phyloP scores from a whole-genome alignment of 30 jellyfish, hydroid and myxozoan genomes.

The Nemopilema nomurai region DNA sequence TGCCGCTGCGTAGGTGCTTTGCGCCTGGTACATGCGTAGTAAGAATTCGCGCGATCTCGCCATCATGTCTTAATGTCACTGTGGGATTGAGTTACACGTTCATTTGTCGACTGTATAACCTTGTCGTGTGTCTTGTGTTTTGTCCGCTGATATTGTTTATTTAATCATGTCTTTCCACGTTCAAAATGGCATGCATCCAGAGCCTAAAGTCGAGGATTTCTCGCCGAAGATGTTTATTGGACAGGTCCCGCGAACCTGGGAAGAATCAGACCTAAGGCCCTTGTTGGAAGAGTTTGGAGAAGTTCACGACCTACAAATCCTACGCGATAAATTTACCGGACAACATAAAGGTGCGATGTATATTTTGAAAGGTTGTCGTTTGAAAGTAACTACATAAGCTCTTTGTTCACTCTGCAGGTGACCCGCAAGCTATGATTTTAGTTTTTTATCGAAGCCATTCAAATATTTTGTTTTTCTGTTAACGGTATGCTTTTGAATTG shows the following conservation, averaged over 20 bases:
- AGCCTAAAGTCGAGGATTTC: constrained; percentile 16
- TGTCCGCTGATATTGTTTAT: constrained; percentile 5
- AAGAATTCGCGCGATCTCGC: neutral
- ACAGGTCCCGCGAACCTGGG: constrained; percentile 89
- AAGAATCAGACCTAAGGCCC: constrained; percentile 75
- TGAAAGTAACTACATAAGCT: neutral
- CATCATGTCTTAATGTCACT: neutral
- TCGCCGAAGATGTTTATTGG: constrained; percentile 81
- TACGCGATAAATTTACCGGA: constrained; percentile 73
- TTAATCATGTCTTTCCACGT: constrained; percentile 54
- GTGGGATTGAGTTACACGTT: neutral
- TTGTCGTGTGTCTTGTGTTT: constrained; percentile 20
- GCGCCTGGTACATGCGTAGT: neutral
- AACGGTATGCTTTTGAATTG: no score
- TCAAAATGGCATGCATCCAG: constrained; percentile 57
- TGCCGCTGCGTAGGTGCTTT: neutral
- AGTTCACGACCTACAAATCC: constrained; percentile 63
- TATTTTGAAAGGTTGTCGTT: neutral
- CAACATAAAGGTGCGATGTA: constrained; percentile 71
- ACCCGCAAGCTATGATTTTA: neutral
- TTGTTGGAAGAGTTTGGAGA: constrained; percentile 80
- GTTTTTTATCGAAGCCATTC: neutral
- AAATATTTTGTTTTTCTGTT: no score
- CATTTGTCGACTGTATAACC: neutral
- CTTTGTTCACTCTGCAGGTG: neutral